Conservation (phyloP, 2,888 invertebrate species). For the Dryobotodes eremita region DNA sequence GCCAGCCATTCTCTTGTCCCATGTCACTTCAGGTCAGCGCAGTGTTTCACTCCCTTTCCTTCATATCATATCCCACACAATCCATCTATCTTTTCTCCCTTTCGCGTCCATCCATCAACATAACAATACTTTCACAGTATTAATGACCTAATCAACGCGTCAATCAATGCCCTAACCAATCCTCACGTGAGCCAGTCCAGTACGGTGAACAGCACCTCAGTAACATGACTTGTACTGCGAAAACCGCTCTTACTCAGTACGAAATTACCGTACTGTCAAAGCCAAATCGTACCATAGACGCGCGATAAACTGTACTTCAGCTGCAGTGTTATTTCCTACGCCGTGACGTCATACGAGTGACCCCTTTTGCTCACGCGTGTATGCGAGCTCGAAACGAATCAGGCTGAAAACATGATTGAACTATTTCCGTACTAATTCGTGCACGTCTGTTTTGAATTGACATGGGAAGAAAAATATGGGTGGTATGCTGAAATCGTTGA, state of each 20-base stretch:
- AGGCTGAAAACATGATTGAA: slow-evolving; percentile 55
- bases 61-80: background rate
- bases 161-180: slow-evolving; percentile 26
- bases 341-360: slow-evolving; percentile 61
- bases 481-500: background rate
- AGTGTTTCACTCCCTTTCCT: background rate
- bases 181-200: slow-evolving; percentile 7
- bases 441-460: slow-evolving; percentile 24
- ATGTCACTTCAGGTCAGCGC: background rate
- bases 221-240: background rate
- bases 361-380: slow-evolving; percentile 55
- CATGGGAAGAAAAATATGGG: slow-evolving; percentile 8
- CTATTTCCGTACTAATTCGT: slow-evolving; percentile 48
- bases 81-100: background rate
- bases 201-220: slow-evolving; percentile 16
- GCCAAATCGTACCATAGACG: background rate
- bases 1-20: background rate
- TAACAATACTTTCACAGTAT: slow-evolving; percentile 2
- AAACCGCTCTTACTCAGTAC: background rate
- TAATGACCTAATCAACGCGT: slow-evolving; percentile 32
- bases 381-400: slow-evolving; percentile 45
- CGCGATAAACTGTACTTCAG: slow-evolving; percentile 33
- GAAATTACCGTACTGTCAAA: background rate
- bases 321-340: slow-evolving; percentile 61
- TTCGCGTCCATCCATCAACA: background rate